Conservation (phyloP, 2,888 invertebrate species). For the Leptarthrus brevirostris region DNA sequence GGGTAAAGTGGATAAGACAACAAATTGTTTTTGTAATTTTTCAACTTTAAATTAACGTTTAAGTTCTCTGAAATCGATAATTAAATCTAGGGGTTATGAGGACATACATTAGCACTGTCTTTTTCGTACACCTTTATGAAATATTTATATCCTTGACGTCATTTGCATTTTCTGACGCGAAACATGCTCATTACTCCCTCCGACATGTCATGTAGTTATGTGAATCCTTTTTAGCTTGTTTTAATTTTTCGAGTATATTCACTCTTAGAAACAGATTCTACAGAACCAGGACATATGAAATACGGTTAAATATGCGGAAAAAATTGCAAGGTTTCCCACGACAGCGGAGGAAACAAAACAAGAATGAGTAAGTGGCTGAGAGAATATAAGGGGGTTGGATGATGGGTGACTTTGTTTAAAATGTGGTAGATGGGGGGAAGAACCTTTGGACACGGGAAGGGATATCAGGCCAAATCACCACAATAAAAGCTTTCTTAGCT, state of each 20-base stretch:
- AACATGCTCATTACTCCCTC: background rate
- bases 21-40: too few relatives aligned
- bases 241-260: slow-evolving; percentile 34
- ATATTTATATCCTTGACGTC: slow-evolving; percentile 42
- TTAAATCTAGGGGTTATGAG: slow-evolving; percentile 32
- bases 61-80: slow-evolving; percentile 14
- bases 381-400: background rate
- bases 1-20: too few relatives aligned
- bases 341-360: background rate
- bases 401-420: background rate
- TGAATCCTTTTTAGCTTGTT: slow-evolving; percentile 12
- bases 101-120: slow-evolving; percentile 3
- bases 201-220: background rate
- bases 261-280: background rate
- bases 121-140: background rate
- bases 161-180: slow-evolving; percentile 36
- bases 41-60: too few relatives aligned
- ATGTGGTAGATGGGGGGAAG: too few relatives aligned
- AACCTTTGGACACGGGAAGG: background rate
- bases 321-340: slow-evolving; percentile 16
- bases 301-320: slow-evolving; percentile 3
- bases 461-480: slow-evolving; percentile 37
- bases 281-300: slow-evolving; percentile 32
- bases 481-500: slow-evolving; percentile 43
- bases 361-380: background rate